A percentile compares a stretch with the other conserved stretches of the same genome.
phyloP scores from a whole-genome alignment of 2,797 vertebrate species.

The Pseudomugil tenellus region DNA sequence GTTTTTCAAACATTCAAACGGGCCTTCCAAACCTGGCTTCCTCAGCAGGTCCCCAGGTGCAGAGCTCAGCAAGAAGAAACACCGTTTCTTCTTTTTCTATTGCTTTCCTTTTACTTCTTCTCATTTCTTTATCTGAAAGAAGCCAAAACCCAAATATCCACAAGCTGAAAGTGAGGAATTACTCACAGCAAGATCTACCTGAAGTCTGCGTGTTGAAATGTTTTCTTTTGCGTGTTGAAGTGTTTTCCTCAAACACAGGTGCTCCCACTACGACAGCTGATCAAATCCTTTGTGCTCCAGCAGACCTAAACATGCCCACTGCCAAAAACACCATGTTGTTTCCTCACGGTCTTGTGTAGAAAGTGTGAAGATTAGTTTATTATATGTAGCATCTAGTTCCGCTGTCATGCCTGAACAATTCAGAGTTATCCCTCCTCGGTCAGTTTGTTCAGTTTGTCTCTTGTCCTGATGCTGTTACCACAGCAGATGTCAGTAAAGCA shows the following conservation, averaged over 20 bases:
- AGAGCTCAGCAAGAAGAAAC: conserved; percentile 58
- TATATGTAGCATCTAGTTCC: not conserved
- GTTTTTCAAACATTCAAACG: conserved; percentile 55
- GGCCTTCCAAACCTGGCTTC: conserved; percentile 61
- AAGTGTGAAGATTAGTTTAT: not conserved
- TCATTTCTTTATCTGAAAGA: conserved; percentile 36
- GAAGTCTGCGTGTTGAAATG: not conserved
- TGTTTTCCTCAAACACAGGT: not conserved
- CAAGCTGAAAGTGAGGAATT: conserved; percentile 58
- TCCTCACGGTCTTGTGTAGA: not conserved
- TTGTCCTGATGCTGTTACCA: not conserved
- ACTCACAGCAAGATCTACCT: conserved; percentile 23
- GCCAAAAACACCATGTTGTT: not conserved
- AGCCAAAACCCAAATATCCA: conserved; percentile 46
- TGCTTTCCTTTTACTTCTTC: conserved; percentile 16
- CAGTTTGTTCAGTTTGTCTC: not conserved
- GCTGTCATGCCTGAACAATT: not conserved
- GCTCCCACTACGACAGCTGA: not conserved
- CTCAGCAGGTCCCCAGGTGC: conserved; percentile 59
- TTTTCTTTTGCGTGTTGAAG: too few relatives aligned
- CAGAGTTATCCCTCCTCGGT: not conserved
- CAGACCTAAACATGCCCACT: not conserved
- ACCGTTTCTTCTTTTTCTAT: conserved; percentile 16
- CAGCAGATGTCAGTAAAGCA: not conserved
- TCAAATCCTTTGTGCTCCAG: not conserved